Evolutionary conservation across 2,888 invertebrate species (phyloP).

Genomic region (Polydrusus cervinus): DNA sequence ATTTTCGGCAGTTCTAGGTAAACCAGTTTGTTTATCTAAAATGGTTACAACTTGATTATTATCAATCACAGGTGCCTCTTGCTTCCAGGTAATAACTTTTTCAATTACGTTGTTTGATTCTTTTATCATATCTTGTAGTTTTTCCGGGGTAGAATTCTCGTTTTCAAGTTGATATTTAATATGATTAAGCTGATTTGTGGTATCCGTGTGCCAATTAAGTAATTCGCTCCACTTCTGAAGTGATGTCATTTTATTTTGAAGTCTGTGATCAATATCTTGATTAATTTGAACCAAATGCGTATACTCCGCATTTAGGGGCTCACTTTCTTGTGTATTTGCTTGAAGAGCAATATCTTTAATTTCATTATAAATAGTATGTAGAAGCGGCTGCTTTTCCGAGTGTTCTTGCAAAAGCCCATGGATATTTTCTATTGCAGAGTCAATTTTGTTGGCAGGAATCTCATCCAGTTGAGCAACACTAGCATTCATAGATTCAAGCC

Average conservation of each 20-base stretch:
- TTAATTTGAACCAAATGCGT: conserved; percentile 85
- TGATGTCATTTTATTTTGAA: conserved; percentile 82
- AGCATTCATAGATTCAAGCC: conserved; percentile 83
- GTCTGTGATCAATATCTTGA: conserved; percentile 82
- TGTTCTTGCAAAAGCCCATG: conserved; percentile 89
- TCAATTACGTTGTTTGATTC: conserved; percentile 82
- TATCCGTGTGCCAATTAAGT: conserved; percentile 86
- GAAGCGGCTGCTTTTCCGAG: conserved; percentile 85
- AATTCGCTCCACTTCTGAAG: conserved; percentile 90
- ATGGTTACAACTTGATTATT: conserved; percentile 80
- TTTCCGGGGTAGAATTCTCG: conserved; percentile 81
- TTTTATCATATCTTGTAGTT: conserved; percentile 79
- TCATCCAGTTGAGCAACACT: conserved; percentile 86
- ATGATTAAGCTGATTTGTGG: conserved; percentile 85
- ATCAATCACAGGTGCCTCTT: conserved; percentile 80
- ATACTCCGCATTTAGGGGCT: conserved; percentile 83
- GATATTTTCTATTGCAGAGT: conserved; percentile 83
- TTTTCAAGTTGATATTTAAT: conserved; percentile 87
- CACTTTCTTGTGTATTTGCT: conserved; percentile 84
- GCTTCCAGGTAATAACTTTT: conserved; percentile 82
- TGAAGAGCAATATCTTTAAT: conserved; percentile 80
- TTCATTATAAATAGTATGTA: conserved; percentile 87
- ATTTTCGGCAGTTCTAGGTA: conserved; percentile 82
- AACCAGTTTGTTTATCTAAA: conserved; percentile 80
- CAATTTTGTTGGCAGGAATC: conserved; percentile 87